Percentiles rank a stretch among this genome's conserved stretches.
Conservation (phyloP, 2,888 invertebrate species). For the Orthosia gothica region DNA sequence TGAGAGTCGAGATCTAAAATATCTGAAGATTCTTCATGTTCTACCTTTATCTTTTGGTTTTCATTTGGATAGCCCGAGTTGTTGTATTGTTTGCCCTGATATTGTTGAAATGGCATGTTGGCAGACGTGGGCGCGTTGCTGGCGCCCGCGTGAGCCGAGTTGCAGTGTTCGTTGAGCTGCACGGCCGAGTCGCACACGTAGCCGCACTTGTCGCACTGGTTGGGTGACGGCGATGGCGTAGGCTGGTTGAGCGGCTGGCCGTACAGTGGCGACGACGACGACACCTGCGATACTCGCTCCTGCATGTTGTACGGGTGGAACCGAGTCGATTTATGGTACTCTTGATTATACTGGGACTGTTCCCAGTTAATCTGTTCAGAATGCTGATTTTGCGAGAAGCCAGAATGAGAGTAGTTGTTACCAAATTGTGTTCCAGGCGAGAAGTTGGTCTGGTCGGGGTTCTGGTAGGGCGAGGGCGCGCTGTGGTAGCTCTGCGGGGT, state of each 20-base stretch:
- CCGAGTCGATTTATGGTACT: slow-evolving; percentile 86
- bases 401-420: slow-evolving; percentile 88
- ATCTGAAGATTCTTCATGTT: slow-evolving; percentile 94
- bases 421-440: slow-evolving; percentile 91
- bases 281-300: slow-evolving; percentile 90
- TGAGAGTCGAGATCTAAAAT: slow-evolving; percentile 97
- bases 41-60: slow-evolving; percentile 91
- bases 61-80: slow-evolving; percentile 88
- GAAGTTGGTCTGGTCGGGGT: slow-evolving; percentile 91
- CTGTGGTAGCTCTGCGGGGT: slow-evolving; percentile 93
- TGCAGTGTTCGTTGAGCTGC: slow-evolving; percentile 94
- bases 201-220: slow-evolving; percentile 97
- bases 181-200: slow-evolving; percentile 95
- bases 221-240: slow-evolving; percentile 94
- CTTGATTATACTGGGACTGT: slow-evolving; percentile 87
- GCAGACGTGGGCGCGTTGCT: slow-evolving; percentile 84
- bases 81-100: slow-evolving; percentile 88
- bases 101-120: slow-evolving; percentile 90
- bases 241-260: slow-evolving; percentile 92
- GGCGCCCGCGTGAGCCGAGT: slow-evolving; percentile 92
- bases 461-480: slow-evolving; percentile 93
- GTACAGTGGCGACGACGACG: slow-evolving; percentile 91
- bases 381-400: slow-evolving; percentile 89
- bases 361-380: slow-evolving; percentile 89
- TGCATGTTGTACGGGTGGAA: slow-evolving; percentile 91